Percentiles rank a stretch among this genome's conserved stretches.
These are phyloP conservation scores for Coranthus polyacanthus DNA, from an alignment of 2,797 vertebrate genomes.

Conservation along the genomic window DNA sequence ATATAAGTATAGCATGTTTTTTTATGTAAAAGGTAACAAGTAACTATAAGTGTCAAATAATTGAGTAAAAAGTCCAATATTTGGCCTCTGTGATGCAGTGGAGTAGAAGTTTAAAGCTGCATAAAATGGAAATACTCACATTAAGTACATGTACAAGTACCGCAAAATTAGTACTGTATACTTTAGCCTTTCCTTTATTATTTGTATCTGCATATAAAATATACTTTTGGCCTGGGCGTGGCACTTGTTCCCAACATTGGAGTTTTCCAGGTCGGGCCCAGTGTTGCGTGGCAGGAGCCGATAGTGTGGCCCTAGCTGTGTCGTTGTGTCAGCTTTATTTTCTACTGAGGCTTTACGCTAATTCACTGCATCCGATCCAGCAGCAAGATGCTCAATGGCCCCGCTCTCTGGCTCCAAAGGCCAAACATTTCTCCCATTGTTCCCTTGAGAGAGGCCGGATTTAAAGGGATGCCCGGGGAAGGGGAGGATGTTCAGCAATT, in stretches of 20 bases:
- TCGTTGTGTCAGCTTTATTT: slow-evolving; percentile 79
- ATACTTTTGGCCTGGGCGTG: not conserved
- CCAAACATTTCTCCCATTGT: slow-evolving; percentile 82
- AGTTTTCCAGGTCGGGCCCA: slow-evolving; percentile 50
- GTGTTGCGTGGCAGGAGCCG: slow-evolving; percentile 66
- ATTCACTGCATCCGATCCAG: slow-evolving; percentile 80
- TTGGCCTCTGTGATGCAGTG: too few relatives aligned
- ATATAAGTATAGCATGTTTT: too few relatives aligned
- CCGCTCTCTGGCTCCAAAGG: slow-evolving; percentile 69
- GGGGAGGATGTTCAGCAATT: slow-evolving; percentile 77
- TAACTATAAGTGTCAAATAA: too few relatives aligned
- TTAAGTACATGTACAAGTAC: too few relatives aligned
- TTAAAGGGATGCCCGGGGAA: slow-evolving; percentile 64
- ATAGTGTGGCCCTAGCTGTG: slow-evolving; percentile 60
- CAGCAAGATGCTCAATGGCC: slow-evolving; percentile 76
- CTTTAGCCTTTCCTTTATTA: not conserved
- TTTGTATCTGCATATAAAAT: slow-evolving; percentile 19
- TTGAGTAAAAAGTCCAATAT: too few relatives aligned
- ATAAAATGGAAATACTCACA: too few relatives aligned
- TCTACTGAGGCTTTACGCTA: slow-evolving; percentile 79
- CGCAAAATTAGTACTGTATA: not conserved
- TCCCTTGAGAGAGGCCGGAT: slow-evolving; percentile 75
- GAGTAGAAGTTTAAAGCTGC: too few relatives aligned
- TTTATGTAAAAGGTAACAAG: too few relatives aligned
- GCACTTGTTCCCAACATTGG: slow-evolving; percentile 39